Conservation (phyloP, 2,113 vertebrate species). For the Choloepus hoffmanni region DNA sequence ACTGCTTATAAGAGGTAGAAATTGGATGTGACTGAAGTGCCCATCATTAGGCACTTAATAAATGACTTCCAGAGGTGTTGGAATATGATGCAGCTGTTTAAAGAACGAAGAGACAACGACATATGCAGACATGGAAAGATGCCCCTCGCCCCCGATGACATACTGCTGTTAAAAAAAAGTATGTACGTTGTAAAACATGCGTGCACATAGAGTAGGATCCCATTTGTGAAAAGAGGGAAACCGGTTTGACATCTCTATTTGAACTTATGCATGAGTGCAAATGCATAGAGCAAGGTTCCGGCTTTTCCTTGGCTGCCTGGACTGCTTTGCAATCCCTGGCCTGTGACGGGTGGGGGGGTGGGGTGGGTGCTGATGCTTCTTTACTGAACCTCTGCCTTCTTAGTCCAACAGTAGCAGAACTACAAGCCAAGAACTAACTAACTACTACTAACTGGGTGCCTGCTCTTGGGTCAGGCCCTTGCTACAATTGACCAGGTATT, state of each 20-base stretch:
- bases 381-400: not conserved
- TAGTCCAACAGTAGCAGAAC: slow-evolving; percentile 24
- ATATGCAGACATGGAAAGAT: slow-evolving; percentile 10
- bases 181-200: not conserved
- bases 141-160: not conserved
- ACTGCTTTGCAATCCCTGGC: not conserved
- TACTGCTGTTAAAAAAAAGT: not conserved
- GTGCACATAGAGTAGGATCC: not conserved
- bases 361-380: not conserved
- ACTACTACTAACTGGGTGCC: not conserved
- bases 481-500: not conserved
- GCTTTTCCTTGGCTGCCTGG: not conserved
- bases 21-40: not conserved
- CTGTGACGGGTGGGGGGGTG: not conserved
- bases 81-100: not conserved
- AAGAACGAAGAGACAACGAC: slow-evolving; percentile 10
- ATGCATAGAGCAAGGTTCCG: not conserved
- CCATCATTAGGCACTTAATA: not conserved
- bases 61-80: too few species aligned
- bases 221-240: slow-evolving; percentile 10
- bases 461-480: not conserved
- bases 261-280: not conserved
- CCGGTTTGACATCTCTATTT: not conserved
- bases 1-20: not conserved
- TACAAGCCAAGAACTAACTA: not conserved